Evolutionary conservation across 2,113 vertebrate species (phyloP), one percentile per base, ranked within the genome.

Genomic region (Numenius arquata): DNA sequence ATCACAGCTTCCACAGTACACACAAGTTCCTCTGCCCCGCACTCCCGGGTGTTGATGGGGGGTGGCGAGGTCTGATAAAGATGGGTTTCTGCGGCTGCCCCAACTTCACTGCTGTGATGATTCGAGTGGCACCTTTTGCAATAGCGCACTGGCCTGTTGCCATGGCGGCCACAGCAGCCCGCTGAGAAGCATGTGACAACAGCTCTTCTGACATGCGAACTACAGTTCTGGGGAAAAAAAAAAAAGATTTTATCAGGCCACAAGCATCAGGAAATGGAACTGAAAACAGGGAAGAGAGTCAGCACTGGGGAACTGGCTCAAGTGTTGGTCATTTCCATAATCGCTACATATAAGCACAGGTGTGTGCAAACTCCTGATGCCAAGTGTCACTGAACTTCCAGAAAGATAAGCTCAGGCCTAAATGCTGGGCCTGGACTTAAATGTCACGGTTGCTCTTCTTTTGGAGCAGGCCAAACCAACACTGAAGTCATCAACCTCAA

Each of bases 131-230:
- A 99, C 95, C 99, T 98, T 93, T 99, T 99, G 98, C 99, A 99
- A 89, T 99, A 99, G 93, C 99, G 99, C 96, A 99, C 99, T 1
- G 99, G 99, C 94, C 99, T 97, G 98, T 99, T 99, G 93, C 99
- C 99, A 66, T 99, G 99, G 84, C 99, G 99, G 97, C 98, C 99
- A 10, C 99, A 99, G 98, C 99, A 99, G 94, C 99, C 99, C 1
- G 99, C 99, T 12, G 99, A 99, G 98, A 99, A 99, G 98, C 99
- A 99, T 8, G 99, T 99, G 96, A 99, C 99, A 13, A 99, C 99
- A 4, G 99, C 99, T 93, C 99, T 99, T 80, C 99, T 98, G 55
- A 99, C 99, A 20, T 99, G 99, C 12, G 99, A 99, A 97, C 99
- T 99, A 91, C 99, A 99, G 98, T 99, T 99, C 99, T 99, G 95